Conservation (phyloP, 2,888 invertebrate species). For the Schizotus pectinicornis region DNA sequence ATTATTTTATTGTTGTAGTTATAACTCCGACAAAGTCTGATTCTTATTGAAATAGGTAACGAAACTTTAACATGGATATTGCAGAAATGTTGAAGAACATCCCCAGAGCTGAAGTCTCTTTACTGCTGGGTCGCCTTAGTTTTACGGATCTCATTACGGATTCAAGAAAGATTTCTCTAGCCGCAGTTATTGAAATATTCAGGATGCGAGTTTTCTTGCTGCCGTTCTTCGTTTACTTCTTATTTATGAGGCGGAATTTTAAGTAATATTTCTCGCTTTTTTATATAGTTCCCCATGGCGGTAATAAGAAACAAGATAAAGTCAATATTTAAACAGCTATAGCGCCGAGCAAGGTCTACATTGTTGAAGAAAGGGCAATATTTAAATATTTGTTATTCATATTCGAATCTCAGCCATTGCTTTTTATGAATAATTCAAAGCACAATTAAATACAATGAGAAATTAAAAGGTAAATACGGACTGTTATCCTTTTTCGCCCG, state of each 20-base stretch:
- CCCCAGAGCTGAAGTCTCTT: too few relatives aligned
- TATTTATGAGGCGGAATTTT: constrained; percentile 30
- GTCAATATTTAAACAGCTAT: constrained; percentile 26
- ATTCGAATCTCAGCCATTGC: background rate
- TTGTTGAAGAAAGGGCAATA: constrained; percentile 11
- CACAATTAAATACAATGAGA: too few relatives aligned
- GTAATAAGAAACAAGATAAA: constrained; percentile 11
- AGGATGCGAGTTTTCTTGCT: constrained; percentile 23
- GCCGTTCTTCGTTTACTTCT: constrained; percentile 22
- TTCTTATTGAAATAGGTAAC: too few relatives aligned
- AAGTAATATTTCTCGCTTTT: constrained; percentile 28
- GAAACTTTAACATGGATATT: too few relatives aligned
- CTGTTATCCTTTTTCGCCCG: too few relatives aligned
- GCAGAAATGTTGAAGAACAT: too few relatives aligned
- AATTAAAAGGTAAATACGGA: too few relatives aligned
- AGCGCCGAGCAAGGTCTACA: background rate
- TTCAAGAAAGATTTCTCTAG: constrained; percentile 26
- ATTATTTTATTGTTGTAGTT: too few relatives aligned
- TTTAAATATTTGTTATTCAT: constrained; percentile 22
- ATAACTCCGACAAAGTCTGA: too few relatives aligned
- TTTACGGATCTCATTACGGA: constrained; percentile 24
- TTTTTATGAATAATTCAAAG: too few relatives aligned
- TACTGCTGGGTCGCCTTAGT: constrained; percentile 1
- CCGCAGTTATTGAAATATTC: constrained; percentile 31
- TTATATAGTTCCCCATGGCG: constrained; percentile 3